Base-by-base conservation (phyloP, 2,888 invertebrate species). In the Eupithecia insigniata region DNA sequence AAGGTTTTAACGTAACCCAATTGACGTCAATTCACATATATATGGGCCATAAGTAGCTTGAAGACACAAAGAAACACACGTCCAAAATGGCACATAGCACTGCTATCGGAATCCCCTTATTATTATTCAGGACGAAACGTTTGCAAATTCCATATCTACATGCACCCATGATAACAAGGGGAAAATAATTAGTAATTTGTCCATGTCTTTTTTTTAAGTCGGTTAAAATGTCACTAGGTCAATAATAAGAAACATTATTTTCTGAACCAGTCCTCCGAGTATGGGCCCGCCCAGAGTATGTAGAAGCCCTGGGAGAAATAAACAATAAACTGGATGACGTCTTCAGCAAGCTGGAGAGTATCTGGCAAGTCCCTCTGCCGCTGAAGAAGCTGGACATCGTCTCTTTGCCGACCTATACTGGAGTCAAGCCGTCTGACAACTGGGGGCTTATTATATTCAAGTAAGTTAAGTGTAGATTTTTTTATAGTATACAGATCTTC, bases 391-490 rank as follows among this genome's bases (percentile, higher is more conserved):
- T 97, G 76, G 97, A 97, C 84, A 90, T 97, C 2, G 94, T 97
- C 0, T 97, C 97, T 0, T 89, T 97, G 67, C 97, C 97, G 0
- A 96, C 95, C 76, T 96, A 96, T 78, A 95, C 95, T 76, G 96
- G 96, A 0, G 95, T 96, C 2, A 96, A 96, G 79, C 96, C 97
- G 0, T 96, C 96, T 5, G 97, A 97, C 81, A 96, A 96, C 82
- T 97, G 97, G 97, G 97, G 97, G 5, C 91, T 97, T 2, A 95
- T 97, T 78, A 93, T 97, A 51, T 97, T 97, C 85, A 97, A 96
- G 97, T 97, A 92, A 92, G 92, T 87, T 22, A 5, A 51, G 10
- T 51, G 51, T n/a, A 18, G 22, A n/a, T 2, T 0, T 4, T 2
- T 51, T 22, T 5, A 26, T n/a, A n/a, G n/a, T n/a, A n/a, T n/a